Evolutionary conservation across 2,113 vertebrate genomes (phyloP).

Genomic region (Myxocyprinus asiaticus): DNA sequence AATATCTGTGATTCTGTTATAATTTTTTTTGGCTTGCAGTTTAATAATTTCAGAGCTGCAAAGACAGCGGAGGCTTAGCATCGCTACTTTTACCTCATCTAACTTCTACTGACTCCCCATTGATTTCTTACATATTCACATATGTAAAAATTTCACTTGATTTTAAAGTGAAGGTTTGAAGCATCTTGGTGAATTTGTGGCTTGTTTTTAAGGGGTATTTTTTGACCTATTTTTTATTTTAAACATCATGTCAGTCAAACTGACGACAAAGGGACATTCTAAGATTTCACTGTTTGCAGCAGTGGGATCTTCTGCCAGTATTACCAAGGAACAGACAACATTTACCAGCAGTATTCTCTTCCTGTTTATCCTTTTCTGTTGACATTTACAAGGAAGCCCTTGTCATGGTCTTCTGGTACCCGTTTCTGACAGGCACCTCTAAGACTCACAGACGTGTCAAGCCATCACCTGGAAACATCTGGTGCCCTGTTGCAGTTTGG

Average conservation of each 20-base stretch:
- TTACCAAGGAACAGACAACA: background rate
- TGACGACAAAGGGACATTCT: background rate
- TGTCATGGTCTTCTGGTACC: background rate
- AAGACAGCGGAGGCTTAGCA: too few species aligned
- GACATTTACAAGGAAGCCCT: constrained; percentile 3
- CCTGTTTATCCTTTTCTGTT: background rate
- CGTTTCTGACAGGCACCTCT: background rate
- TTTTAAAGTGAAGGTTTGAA: background rate
- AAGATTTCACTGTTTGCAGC: background rate
- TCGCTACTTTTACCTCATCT: too few species aligned
- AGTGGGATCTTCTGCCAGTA: background rate
- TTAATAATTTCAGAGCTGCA: constrained; percentile 27
- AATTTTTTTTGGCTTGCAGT: background rate
- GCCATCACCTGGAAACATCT: constrained; percentile 30
- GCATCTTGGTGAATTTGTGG: background rate
- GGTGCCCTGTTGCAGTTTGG: background rate
- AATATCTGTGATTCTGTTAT: background rate
- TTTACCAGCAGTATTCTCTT: background rate
- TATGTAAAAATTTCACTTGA: background rate
- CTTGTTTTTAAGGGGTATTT: background rate
- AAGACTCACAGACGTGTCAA: background rate
- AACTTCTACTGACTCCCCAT: background rate
- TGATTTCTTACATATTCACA: constrained; percentile 31
- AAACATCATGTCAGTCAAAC: background rate
- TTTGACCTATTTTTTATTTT: constrained; percentile 6